Conservation (phyloP, 2,797 vertebrate genomes). For the Gouania willdenowi region DNA sequence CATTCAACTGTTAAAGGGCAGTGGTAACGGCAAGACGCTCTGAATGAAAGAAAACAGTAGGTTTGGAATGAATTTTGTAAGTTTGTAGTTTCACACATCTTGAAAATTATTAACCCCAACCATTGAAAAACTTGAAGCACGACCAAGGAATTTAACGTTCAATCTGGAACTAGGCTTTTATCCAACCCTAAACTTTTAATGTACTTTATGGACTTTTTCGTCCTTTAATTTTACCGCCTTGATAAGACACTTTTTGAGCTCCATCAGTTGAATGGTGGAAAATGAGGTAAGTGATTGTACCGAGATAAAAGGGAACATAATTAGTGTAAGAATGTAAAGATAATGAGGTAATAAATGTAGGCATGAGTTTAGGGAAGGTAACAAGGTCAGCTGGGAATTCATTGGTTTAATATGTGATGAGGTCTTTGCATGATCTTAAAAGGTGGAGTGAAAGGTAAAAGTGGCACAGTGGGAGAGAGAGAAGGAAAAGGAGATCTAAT, state of each 20-base stretch:
- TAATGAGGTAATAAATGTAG: constrained; percentile 48
- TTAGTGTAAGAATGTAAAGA: constrained; percentile 50
- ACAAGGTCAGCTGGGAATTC: constrained; percentile 37
- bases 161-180: not conserved
- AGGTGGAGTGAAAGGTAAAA: constrained; percentile 12
- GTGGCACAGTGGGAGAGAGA: constrained; percentile 3
- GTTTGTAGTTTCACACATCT: constrained; percentile 1
- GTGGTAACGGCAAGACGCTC: not conserved
- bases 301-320: constrained; percentile 47
- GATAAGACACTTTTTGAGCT: constrained; percentile 36
- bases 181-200: constrained; percentile 10
- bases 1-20: constrained; percentile 34
- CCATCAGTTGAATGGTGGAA: constrained; percentile 26
- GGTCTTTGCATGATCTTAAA: constrained; percentile 30
- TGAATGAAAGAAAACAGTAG: constrained; percentile 9
- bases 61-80: not conserved
- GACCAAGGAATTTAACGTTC: not conserved
- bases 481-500: not conserved
- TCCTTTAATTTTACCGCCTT: constrained; percentile 12
- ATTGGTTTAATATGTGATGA: constrained; percentile 33
- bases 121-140: not conserved
- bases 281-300: constrained; percentile 33
- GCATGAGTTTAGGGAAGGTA: constrained; percentile 26
- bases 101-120: constrained; percentile 1
- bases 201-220: constrained; percentile 5